A percentile compares a stretch with the other conserved stretches of the same genome.
These are phyloP conservation scores for Pteromalus puparum DNA, from an alignment of 1,140 invertebrate genomes.

Conservation along the genomic window DNA sequence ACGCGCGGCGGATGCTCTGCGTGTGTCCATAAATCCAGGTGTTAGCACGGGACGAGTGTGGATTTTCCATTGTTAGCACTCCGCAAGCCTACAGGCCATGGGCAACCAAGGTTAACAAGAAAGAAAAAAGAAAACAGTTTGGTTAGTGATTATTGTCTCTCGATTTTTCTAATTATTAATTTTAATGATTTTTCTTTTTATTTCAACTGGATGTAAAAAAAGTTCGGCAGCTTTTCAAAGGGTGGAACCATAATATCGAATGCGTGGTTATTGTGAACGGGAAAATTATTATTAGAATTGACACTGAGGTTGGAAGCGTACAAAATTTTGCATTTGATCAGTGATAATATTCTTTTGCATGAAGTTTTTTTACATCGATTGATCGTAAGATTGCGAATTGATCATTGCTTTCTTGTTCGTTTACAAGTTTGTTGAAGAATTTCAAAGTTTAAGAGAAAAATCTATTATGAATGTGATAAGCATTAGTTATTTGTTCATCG, in stretches of 20 bases:
- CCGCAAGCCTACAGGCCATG: conserved; percentile 80
- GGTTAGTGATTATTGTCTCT: conserved; percentile 75
- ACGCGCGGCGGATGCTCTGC: conserved; percentile 66
- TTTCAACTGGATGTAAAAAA: conserved; percentile 19
- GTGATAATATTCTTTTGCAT: neutral
- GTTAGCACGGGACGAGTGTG: conserved; percentile 75
- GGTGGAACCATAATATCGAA: neutral
- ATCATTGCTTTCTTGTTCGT: conserved; percentile 8
- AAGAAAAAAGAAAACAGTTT: conserved; percentile 80
- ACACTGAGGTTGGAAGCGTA: neutral
- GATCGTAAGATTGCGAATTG: neutral
- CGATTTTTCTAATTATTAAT: conserved; percentile 34
- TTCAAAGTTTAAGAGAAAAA: neutral
- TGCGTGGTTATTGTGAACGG: neutral
- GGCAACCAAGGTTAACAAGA: conserved; percentile 79
- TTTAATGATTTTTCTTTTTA: conserved; percentile 10
- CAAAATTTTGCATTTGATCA: neutral
- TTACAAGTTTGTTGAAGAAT: neutral
- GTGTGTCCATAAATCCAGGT: conserved; percentile 75
- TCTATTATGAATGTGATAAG: neutral
- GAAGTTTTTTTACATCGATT: conserved; percentile 32
- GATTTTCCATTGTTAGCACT: conserved; percentile 80
- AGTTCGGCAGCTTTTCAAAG: neutral
- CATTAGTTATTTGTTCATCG: neutral
- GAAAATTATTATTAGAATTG: neutral